Conservation (phyloP, 2,888 invertebrate species). For the Scrobipalpa atriplicella region DNA sequence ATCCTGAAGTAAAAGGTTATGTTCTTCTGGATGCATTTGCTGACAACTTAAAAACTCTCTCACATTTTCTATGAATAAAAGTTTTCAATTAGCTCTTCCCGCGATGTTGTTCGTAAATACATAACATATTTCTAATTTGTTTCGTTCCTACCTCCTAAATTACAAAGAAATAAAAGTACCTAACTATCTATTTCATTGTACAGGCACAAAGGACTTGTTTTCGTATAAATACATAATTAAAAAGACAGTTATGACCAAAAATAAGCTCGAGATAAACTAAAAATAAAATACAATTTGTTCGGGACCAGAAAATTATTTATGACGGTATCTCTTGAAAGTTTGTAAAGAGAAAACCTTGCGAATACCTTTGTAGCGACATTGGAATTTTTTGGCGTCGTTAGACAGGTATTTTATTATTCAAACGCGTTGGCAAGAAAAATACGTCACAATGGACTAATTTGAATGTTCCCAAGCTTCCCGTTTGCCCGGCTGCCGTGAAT, state of each 20-base stretch:
- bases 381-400: slow-evolving; percentile 51
- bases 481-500: slow-evolving; percentile 66
- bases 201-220: background rate
- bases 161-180: too few species aligned
- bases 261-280: background rate
- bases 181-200: too few species aligned
- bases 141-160: too few species aligned
- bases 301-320: slow-evolving; percentile 3
- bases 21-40: too few species aligned
- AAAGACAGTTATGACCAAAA: background rate
- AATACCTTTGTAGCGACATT: slow-evolving; percentile 49
- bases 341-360: slow-evolving; percentile 18
- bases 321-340: slow-evolving; percentile 7
- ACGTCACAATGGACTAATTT: slow-evolving; percentile 75
- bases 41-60: too few species aligned
- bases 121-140: too few species aligned
- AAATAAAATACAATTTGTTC: background rate
- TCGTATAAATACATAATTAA: background rate
- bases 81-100: too few species aligned
- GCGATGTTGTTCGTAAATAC: too few species aligned
- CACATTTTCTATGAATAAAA: too few species aligned
- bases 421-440: slow-evolving; percentile 60
- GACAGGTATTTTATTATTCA: slow-evolving; percentile 51
- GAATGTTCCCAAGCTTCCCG: slow-evolving; percentile 69
- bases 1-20: too few species aligned